phyloP scores from a whole-genome alignment of 1,140 invertebrate genomes.

The Pachyrhynchus sulphureomaculatus region DNA sequence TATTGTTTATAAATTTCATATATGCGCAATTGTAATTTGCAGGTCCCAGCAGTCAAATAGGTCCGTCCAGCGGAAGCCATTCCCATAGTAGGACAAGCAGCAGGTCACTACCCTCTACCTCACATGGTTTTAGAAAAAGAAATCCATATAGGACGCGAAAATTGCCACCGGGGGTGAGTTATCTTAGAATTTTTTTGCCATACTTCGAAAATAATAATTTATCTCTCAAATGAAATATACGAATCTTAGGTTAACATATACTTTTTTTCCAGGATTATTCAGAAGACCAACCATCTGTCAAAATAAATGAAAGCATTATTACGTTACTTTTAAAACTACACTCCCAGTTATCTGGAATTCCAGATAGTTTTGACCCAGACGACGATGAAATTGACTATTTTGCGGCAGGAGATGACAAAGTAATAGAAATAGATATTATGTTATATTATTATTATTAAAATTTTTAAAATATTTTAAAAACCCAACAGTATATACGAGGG shows the following conservation, averaged over 20 bases:
- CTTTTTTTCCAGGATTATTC: conserved; percentile 26
- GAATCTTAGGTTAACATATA: not conserved
- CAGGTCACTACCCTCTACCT: conserved; percentile 52
- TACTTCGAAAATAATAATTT: not conserved
- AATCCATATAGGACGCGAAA: conserved; percentile 30
- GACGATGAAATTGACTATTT: conserved; percentile 48
- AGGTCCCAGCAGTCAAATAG: not conserved
- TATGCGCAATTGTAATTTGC: not conserved
- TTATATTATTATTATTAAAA: no score
- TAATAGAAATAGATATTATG: no score
- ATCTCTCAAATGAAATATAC: not conserved
- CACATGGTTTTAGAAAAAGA: conserved; percentile 40
- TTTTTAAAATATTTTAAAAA: no score
- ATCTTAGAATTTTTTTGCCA: not conserved
- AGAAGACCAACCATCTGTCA: conserved; percentile 56
- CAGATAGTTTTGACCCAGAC: conserved; percentile 75
- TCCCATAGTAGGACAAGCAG: not conserved
- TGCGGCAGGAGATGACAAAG: conserved; percentile 22
- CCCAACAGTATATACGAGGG: no score
- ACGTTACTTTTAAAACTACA: conserved; percentile 91
- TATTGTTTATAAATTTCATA: no score
- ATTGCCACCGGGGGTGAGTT: conserved; percentile 12
- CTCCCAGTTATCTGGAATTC: conserved; percentile 79
- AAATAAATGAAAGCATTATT: conserved; percentile 87
- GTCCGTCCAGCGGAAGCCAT: not conserved